phyloP scores from a whole-genome alignment of 2,888 invertebrate genomes.

The Horisme vitalbata region DNA sequence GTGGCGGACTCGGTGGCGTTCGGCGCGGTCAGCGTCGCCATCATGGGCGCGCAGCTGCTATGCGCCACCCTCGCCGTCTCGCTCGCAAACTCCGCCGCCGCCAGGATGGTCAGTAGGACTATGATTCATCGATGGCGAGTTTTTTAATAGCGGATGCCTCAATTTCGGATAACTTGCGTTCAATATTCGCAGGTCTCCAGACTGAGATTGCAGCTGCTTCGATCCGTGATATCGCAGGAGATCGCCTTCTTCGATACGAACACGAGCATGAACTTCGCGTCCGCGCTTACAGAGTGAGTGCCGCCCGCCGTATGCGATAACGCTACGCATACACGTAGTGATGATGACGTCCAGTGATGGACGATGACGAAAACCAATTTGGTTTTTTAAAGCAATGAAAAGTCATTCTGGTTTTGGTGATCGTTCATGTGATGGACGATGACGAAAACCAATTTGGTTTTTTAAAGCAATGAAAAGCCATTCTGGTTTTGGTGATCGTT shows the following conservation, averaged over 20 bases:
- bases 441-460: no score
- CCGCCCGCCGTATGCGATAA: no score
- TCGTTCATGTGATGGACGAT: no score
- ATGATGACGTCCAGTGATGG: background rate
- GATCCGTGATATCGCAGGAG: conserved; percentile 86
- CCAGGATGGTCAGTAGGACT: conserved; percentile 59
- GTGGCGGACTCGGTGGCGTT: conserved; percentile 80
- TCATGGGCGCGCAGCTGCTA: conserved; percentile 76
- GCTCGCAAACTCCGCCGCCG: conserved; percentile 80
- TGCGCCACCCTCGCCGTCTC: conserved; percentile 78
- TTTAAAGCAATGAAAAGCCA: no score
- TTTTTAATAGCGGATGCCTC: no score
- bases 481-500: no score
- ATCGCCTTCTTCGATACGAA: conserved; percentile 88
- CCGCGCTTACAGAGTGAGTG: conserved; percentile 87
- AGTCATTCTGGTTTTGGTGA: no score
- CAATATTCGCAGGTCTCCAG: conserved; percentile 71
- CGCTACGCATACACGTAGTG: no score
- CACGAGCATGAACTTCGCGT: conserved; percentile 86
- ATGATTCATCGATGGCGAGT: no score
- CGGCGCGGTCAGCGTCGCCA: conserved; percentile 68
- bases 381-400: no score
- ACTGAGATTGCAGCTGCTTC: conserved; percentile 84
- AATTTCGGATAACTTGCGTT: no score
- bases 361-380: no score